Conservation (phyloP, 2,888 invertebrate genomes). For the Argynnis bischoffii region DNA sequence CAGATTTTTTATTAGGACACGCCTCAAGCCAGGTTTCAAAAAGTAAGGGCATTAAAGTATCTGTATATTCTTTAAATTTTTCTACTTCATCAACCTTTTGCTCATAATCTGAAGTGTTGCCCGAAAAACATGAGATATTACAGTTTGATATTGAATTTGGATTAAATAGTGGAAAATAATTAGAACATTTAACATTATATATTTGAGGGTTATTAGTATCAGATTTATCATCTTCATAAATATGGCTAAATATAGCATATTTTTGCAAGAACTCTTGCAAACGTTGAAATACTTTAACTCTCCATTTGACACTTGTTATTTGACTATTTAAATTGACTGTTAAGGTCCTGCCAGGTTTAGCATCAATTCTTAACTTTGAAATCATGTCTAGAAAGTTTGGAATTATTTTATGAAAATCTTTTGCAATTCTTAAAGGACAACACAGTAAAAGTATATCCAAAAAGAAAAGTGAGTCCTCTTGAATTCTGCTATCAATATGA, state of each 20-base stretch:
- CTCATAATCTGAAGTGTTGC: constrained; percentile 61
- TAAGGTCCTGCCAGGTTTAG: constrained; percentile 85
- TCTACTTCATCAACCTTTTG: constrained; percentile 67
- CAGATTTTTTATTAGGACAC: constrained; percentile 74
- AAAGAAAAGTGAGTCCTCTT: constrained; percentile 91
- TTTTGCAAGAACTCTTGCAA: constrained; percentile 80
- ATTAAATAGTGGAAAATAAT: constrained; percentile 62
- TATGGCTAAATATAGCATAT: constrained; percentile 59
- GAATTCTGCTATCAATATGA: constrained; percentile 90
- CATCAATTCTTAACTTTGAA: constrained; percentile 86
- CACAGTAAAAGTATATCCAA: constrained; percentile 89
- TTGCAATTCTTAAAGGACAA: constrained; percentile 85
- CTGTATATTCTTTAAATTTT: constrained; percentile 83
- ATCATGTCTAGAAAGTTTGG: constrained; percentile 93
- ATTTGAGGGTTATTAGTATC: constrained; percentile 44
- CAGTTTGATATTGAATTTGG: constrained; percentile 61
- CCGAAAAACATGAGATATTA: constrained; percentile 67
- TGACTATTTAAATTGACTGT: constrained; percentile 87
- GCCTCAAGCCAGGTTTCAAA: constrained; percentile 94
- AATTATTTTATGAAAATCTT: constrained; percentile 87
- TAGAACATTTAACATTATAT: constrained; percentile 56
- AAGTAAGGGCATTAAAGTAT: constrained; percentile 88
- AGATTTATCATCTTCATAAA: constrained; percentile 44
- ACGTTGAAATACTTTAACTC: constrained; percentile 88
- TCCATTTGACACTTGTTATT: constrained; percentile 89